Evolutionary conservation across 2,113 vertebrate species (phyloP).

Genomic region (Varanus komodoensis): DNA sequence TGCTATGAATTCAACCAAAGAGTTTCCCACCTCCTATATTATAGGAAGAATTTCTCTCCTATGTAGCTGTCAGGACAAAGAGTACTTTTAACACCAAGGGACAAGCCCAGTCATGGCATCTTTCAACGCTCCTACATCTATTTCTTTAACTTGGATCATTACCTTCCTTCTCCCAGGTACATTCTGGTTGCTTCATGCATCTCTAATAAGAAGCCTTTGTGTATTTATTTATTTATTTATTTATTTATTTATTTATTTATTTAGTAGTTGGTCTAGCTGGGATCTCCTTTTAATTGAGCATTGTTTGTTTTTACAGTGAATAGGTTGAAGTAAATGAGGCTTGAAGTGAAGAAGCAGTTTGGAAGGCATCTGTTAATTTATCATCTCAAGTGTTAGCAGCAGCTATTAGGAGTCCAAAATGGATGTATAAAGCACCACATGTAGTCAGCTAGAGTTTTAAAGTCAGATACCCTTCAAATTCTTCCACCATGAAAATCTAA

Average conservation of each 20-base stretch:
- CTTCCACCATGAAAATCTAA: conserved; percentile 3
- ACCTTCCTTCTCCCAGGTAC: conserved; percentile 52
- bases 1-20: neutral
- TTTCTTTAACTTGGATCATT: conserved; percentile 65
- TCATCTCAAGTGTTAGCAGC: conserved; percentile 60
- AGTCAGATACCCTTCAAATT: conserved; percentile 18
- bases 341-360: conserved; percentile 59
- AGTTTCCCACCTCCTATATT: neutral
- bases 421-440: conserved; percentile 20
- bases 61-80: too few species aligned
- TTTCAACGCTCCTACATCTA: conserved; percentile 50
- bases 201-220: conserved; percentile 63
- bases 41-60: neutral
- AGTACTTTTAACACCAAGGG: conserved; percentile 56
- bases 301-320: conserved; percentile 64
- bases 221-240: conserved; percentile 26
- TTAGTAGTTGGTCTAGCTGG: conserved; percentile 14
- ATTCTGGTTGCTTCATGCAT: conserved; percentile 62
- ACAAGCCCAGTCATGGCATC: conserved; percentile 52
- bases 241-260: conserved; percentile 42
- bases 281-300: conserved; percentile 65
- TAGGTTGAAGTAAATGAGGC: conserved; percentile 66
- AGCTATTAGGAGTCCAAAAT: conserved; percentile 31
- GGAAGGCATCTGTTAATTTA: conserved; percentile 60
- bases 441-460: conserved; percentile 26